A percentile compares a stretch with the other conserved stretches of the same genome.
Conservation (phyloP, 2,888 invertebrate genomes). For the Melanargia galathea region DNA sequence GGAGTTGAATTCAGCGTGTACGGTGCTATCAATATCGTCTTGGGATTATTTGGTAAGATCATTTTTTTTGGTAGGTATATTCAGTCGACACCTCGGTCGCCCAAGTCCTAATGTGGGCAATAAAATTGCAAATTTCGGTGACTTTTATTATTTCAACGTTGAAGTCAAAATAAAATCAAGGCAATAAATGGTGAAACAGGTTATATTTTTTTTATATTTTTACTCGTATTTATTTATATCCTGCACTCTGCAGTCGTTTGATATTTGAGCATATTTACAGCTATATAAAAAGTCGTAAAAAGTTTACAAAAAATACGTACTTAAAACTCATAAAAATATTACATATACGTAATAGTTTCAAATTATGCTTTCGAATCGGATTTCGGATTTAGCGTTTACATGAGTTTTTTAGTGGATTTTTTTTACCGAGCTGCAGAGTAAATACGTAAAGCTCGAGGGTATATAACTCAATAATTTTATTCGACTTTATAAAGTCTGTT, state of each 20-base stretch:
- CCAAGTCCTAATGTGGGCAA: not conserved
- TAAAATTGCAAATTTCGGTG: slow-evolving; percentile 3
- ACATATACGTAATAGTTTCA: too few species aligned
- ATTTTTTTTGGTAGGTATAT: not conserved
- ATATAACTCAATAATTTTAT: too few species aligned
- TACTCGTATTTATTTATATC: not conserved
- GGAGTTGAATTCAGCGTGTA: slow-evolving; percentile 77
- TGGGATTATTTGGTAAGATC: slow-evolving; percentile 71
- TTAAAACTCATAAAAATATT: too few species aligned
- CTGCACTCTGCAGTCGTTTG: not conserved
- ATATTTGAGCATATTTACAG: not conserved
- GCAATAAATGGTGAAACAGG: not conserved
- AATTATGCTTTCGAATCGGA: too few species aligned
- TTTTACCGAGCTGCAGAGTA: too few species aligned
- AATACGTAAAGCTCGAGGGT: too few species aligned
- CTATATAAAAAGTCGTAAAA: not conserved
- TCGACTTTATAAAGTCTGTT: too few species aligned
- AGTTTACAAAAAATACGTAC: too few species aligned
- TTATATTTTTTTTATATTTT: not conserved
- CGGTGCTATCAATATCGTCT: slow-evolving; percentile 71
- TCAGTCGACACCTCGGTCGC: too few species aligned
- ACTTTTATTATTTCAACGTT: not conserved
- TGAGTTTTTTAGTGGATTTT: too few species aligned
- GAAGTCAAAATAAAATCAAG: not conserved
- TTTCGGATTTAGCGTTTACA: too few species aligned